Evolutionary conservation across 2,113 vertebrate genomes (phyloP).

Genomic region (Spizaetus ornatus): DNA sequence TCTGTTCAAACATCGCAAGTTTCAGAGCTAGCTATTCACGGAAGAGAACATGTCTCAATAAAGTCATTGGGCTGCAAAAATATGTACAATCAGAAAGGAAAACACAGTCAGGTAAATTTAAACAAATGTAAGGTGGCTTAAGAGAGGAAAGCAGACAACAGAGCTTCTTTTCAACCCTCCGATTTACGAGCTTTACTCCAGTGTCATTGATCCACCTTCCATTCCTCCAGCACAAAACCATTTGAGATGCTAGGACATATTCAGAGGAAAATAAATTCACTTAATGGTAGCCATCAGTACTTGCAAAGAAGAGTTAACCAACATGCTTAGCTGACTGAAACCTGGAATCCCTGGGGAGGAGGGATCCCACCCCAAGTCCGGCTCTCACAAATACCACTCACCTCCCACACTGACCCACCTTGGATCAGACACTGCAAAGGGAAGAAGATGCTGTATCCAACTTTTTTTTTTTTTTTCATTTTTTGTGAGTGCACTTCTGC

Average conservation of each 20-base stretch:
- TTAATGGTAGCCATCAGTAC: fast-evolving
- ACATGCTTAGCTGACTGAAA: not conserved
- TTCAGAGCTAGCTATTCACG: not conserved
- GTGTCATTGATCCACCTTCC: too few species aligned
- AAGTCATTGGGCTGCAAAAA: not conserved
- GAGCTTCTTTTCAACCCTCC: not conserved
- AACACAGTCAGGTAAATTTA: fast-evolving
- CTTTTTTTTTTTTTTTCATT: fast-evolving
- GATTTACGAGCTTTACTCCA: fast-evolving
- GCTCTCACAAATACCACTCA: fast-evolving
- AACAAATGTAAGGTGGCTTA: fast-evolving
- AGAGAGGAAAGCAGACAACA: not conserved
- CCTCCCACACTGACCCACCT: not conserved
- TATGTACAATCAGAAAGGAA: not conserved
- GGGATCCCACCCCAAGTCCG: not conserved
- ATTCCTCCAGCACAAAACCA: not conserved
- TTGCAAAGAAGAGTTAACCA: not conserved
- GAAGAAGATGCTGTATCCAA: not conserved
- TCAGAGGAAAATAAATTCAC: not conserved
- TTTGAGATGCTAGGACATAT: fast-evolving
- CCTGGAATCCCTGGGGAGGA: too few species aligned
- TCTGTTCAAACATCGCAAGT: fast-evolving
- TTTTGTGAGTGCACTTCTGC: not conserved
- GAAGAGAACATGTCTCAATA: fast-evolving
- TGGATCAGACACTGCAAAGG: not conserved